Evolutionary conservation across 2,113 vertebrate genomes (phyloP), one percentile per base, ranked within the genome.

Genomic region (Tupaia tana): DNA sequence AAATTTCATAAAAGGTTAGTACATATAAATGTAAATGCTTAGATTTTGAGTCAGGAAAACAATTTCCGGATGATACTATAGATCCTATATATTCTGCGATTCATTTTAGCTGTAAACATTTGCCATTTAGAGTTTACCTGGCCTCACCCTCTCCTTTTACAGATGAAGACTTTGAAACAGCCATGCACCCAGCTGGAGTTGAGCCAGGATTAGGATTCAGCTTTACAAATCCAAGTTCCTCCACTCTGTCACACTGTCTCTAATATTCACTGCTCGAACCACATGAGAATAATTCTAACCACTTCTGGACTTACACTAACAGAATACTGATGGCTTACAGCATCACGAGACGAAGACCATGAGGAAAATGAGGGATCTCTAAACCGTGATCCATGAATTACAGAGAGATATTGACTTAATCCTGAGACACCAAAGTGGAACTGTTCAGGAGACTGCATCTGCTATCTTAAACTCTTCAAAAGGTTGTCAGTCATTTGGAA

Each of bases 21-120:
- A 84, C 0, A 2, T 27, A 81, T 29, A 85, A 91, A 89, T 29
- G 6, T 22, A 70, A 83, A 81, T 27, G 25, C 12, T 80, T 87
- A 69, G 2, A 59, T 91, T 96, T 18, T 66, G 25, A 66, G 79
- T 95, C 34, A 92, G 92, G 20, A 58, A 93, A 74, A 73, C 7
- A 73, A 34, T 6, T 67, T 1, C 7, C 16, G 54, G 64, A 85
- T 4, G 27, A 29, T n/a, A 74, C 18, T 31, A 58, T 3, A 89
- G 64, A 63, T 43, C 24, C 13, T 75, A 52, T 22, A 18, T 91
- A 87, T 43, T 87, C 88, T 91, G 43, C 77, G n/a, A 27, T 54
- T 82, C 29, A 86, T 9, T 73, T 27, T 43, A 34, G 14, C 10
- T 84, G 29, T 59, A 56, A 29, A 93, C 3, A 59, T 78, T 9